Evolutionary conservation across 2,888 invertebrate species (phyloP), one percentile per base, ranked within the genome.

Genomic region (Ectemnius continuus): DNA sequence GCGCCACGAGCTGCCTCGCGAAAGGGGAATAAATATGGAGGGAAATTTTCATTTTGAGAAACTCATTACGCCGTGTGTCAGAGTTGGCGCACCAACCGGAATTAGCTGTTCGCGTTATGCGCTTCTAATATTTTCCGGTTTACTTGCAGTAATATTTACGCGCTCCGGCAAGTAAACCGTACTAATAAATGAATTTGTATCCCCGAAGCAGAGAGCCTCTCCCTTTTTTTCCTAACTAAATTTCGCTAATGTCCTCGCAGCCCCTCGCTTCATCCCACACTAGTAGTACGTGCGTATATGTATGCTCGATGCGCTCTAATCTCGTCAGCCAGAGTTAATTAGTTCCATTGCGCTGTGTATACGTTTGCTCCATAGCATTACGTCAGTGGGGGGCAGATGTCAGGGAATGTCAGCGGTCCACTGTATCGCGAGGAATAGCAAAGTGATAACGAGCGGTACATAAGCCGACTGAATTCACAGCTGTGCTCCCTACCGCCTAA

Each of bases 21-120:
- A 52, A 68, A 65, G 8, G 23, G 79, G 62, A 69, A 72, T 61
- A 59, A 69, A 63, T 64, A 47, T 52, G 46, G 70, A 65, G 77
- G 77, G 72, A 77, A 70, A 80, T 66, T 79, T 68, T 70, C 68
- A 70, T 78, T 75, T 63, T 11, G 20, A 61, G 66, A 72, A 78
- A 75, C 75, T 78, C 64, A 71, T 78, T 80, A 75, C 71, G 57
- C 26, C 58, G 20, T 28, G 45, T 72, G 67, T 47, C 64, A 61
- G 48, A 8, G 18, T 2, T 52, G 52, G n/a, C n/a, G 20, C 47
- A 18, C 20, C 6, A 36, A 48, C 48, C 68, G 48, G 56, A 80
- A 73, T 75, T 76, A 69, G 58, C 36, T 36, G 45, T 23, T 23
- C 23, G 23, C 3, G 23, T 57, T 28, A 58, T 61, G 46, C 2